Evolutionary conservation across 1,140 invertebrate species (phyloP).

Genomic region (Phymorhynchus buccinoides): DNA sequence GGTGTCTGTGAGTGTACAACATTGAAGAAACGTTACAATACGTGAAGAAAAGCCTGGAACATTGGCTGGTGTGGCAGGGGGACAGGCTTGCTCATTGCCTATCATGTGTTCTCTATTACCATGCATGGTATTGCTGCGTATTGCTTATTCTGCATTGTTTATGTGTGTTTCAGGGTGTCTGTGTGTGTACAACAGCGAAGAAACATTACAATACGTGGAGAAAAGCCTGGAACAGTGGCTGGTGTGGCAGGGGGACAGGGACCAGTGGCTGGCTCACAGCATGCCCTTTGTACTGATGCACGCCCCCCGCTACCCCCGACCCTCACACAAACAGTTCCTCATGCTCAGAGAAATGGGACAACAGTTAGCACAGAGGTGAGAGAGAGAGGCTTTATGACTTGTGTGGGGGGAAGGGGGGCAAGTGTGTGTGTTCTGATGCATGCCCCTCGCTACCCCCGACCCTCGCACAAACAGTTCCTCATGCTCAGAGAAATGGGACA

Average conservation of each 20-base stretch:
- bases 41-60: no score
- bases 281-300: constrained; percentile 83
- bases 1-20: background rate
- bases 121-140: no score
- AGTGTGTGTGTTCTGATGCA: no score
- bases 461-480: no score
- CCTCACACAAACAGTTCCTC: constrained; percentile 76
- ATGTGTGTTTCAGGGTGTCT: no score
- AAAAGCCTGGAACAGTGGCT: constrained; percentile 93
- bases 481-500: no score
- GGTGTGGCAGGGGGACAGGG: constrained; percentile 20
- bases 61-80: no score
- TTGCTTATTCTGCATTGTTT: no score
- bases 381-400: constrained; percentile 92
- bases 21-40: no score
- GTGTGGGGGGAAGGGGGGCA: constrained; percentile 86
- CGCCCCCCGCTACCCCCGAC: constrained; percentile 83
- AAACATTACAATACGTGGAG: constrained; percentile 92
- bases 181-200: constrained; percentile 89
- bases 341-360: constrained; percentile 91
- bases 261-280: constrained; percentile 83
- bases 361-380: constrained; percentile 89
- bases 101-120: no score
- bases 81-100: no score
- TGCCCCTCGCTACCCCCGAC: no score